Evolutionary conservation across 2,113 vertebrate species (phyloP), one percentile per base, ranked within the genome.

Genomic region (Morone chrysops): DNA sequence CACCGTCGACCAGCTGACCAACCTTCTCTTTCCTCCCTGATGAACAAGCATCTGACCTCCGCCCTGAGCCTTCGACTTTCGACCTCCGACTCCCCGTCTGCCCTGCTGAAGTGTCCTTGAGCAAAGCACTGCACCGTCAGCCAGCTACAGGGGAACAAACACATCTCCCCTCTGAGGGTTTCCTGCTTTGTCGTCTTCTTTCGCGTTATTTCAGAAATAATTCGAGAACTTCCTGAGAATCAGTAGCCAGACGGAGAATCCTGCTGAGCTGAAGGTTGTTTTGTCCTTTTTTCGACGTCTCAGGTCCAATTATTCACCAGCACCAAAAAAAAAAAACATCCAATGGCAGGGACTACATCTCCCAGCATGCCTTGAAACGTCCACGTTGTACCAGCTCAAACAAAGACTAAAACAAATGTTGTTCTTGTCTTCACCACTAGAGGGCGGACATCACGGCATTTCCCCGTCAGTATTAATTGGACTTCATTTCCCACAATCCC

Each of bases 401-500:
- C n/a, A n/a, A n/a, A n/a, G n/a, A n/a, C n/a, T n/a, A n/a, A n/a
- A n/a, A n/a, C n/a, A n/a, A n/a, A n/a, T n/a, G n/a, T n/a, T n/a
- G n/a, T n/a, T n/a, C n/a, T n/a, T n/a, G n/a, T n/a, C n/a, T n/a
- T 31, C 31, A 31, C 31, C 38, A 59, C 16, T 25, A 45, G 41
- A 36, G 31, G n/a, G 77, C 25, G 14, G 40, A 73, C 18, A 25
- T 20, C 3, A 54, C 8, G 65, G 20, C 17, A 11, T 14, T 51
- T 9, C 40, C 43, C 31, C 10, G 5, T 83, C 76, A 77, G 81
- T 76, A 73, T 89, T 82, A 51, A 45, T 48, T 56, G 75, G 61
- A 86, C 80, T 89, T 47, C 31, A 43, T 81, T 84, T 78, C 81
- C 83, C 83, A 87, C 68, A 65, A 82, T 86, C 36, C 75, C 9